These are phyloP conservation scores for Orchesella flavescens DNA, from an alignment of 2,888 invertebrate genomes.

Conservation along the genomic window DNA sequence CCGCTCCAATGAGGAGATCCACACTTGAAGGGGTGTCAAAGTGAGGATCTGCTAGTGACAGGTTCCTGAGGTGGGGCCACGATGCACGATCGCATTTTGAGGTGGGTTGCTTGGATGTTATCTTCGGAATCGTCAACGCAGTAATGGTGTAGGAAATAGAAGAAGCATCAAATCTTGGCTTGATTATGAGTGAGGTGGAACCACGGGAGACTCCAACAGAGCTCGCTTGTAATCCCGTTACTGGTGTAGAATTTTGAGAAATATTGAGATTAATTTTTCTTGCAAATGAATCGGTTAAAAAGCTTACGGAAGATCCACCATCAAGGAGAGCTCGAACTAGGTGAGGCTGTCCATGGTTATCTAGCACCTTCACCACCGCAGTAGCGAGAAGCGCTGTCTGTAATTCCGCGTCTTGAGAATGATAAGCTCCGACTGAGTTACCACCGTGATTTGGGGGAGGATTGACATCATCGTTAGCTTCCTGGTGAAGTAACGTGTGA, in stretches of 20 bases:
- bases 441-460: no score
- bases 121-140: slow-evolving; percentile 30
- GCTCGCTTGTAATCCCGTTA: slow-evolving; percentile 26
- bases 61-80: no score
- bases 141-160: background rate
- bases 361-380: slow-evolving; percentile 22
- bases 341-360: background rate
- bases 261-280: slow-evolving; percentile 4
- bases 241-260: background rate
- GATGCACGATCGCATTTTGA: no score
- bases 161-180: slow-evolving; percentile 14
- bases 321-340: slow-evolving; percentile 40
- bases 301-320: slow-evolving; percentile 34
- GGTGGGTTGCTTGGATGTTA: slow-evolving; percentile 26
- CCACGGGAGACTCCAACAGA: background rate
- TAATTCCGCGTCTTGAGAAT: no score
- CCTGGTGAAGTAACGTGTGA: slow-evolving; percentile 24
- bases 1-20: background rate
- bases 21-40: background rate
- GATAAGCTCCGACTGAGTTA: no score
- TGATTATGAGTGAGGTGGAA: background rate
- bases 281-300: slow-evolving; percentile 33
- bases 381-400: slow-evolving; percentile 41
- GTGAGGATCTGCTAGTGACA: background rate
- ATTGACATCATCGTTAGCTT: no score